Base-by-base conservation (phyloP, 2,797 vertebrate species). In the Lepus oiostolus region DNA sequence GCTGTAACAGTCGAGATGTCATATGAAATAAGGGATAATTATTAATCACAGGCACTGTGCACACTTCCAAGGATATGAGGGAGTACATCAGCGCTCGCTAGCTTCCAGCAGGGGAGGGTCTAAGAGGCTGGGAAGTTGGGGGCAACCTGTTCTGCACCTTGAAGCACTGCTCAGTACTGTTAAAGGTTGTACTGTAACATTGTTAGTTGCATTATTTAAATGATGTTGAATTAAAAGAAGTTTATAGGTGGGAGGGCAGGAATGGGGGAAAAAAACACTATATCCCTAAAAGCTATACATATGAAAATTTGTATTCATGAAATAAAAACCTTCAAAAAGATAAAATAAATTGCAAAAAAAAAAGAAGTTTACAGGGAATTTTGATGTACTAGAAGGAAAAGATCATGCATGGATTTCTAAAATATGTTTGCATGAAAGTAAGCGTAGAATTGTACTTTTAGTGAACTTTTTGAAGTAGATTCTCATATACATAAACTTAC, bases 181-280 rank as follows among this genome's bases (percentile, higher is more conserved):
- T 24, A 75, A 81, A 42, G 4, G 47, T 24, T 65, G 88, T 90
- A 22, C 14, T 54, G 0, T 32, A 79, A 79, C 65, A 75, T 42
- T 26, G 30, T 26, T 35, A 84, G 62, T 83, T 50, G 76, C 58
- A 83, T 30, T 62, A 50, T 60, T 95, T 79, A 74, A 93, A 60
- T 50, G 8, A 88, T 54, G 24, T 74, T 91, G 91, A 58, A 95
- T 58, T 58, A 80, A 88, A 14, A 67, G 5, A 63, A 70, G 79
- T 74, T 95, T 52, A 60, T 30, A 70, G 54, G 42, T 47, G 42
- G 8, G 42, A 47, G 42, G 42, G 42, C 7, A 1, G 42, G 42
- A 8, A 47, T 47, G 42, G 42, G 42, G 42, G 42, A 47, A 47
- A 47, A 7, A 47, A 47, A 47, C 42, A 47, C 42, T 9, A 47